A percentile compares a stretch with the other conserved stretches of the same genome.
Conservation (phyloP, 2,888 invertebrate species). For the Pandemis heparana region DNA sequence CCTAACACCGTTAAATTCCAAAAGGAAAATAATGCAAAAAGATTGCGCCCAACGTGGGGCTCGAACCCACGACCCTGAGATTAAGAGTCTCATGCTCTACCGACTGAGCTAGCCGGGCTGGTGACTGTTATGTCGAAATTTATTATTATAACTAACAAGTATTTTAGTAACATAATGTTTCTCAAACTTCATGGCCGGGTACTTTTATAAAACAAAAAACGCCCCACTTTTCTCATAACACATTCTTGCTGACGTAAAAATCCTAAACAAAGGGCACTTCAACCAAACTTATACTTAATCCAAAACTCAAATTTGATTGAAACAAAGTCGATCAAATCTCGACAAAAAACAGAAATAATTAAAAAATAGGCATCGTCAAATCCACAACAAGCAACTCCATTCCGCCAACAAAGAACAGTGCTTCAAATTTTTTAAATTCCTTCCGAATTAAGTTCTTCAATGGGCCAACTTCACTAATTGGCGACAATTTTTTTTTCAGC, state of each 20-base stretch:
- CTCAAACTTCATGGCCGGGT: constrained; percentile 15
- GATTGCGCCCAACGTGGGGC: constrained; percentile 75
- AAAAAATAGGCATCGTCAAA: constrained; percentile 12
- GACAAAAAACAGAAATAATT: neutral
- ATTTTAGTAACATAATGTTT: neutral
- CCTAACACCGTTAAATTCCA: neutral
- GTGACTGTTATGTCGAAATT: neutral
- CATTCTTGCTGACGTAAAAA: neutral
- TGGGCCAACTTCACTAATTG: constrained; percentile 45
- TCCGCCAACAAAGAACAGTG: constrained; percentile 14
- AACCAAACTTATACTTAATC: too few species aligned
- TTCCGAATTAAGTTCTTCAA: constrained; percentile 44
- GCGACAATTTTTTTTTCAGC: constrained; percentile 46
- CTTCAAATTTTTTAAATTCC: constrained; percentile 37
- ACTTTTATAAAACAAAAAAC: too few species aligned
- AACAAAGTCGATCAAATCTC: neutral
- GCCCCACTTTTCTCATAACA: neutral
- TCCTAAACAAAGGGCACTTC: too few species aligned
- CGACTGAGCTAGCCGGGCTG: constrained; percentile 86
- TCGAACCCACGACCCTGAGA: constrained; percentile 87
- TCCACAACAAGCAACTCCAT: constrained; percentile 6
- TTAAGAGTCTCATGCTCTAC: constrained; percentile 88
- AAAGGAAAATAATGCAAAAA: neutral
- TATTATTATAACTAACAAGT: neutral
- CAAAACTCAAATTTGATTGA: too few species aligned